Conservation (phyloP, 1,140 invertebrate genomes). For the Drosophila orena region DNA sequence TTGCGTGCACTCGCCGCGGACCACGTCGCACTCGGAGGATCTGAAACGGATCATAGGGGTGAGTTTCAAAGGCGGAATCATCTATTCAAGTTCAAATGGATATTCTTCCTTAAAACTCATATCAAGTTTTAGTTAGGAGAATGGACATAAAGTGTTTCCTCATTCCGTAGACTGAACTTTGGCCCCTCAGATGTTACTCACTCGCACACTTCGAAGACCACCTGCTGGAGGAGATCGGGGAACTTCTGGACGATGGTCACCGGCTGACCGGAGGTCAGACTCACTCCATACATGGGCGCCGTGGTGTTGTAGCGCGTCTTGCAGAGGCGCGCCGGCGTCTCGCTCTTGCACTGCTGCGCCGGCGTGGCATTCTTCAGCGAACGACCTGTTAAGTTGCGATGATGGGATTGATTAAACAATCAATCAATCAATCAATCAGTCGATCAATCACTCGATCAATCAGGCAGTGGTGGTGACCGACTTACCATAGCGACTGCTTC, state of each 20-base stretch:
- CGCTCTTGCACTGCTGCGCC: constrained; percentile 85
- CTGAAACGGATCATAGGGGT: constrained; percentile 85
- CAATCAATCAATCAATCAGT: constrained; percentile 18
- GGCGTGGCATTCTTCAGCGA: constrained; percentile 70
- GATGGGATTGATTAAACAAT: constrained; percentile 31
- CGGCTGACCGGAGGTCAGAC: constrained; percentile 94
- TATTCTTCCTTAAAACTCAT: too few relatives aligned
- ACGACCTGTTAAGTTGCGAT: constrained; percentile 62
- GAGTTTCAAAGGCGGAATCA: too few relatives aligned
- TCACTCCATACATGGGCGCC: constrained; percentile 96
- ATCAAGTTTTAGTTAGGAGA: too few relatives aligned
- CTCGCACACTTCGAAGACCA: constrained; percentile 95
- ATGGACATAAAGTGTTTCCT: not conserved
- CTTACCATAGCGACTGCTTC: constrained; percentile 82
- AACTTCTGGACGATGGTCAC: constrained; percentile 98
- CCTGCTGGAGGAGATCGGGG: constrained; percentile 96
- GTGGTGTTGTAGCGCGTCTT: constrained; percentile 96
- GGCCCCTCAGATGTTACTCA: constrained; percentile 78
- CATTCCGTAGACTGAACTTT: too few relatives aligned
- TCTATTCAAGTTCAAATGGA: too few relatives aligned
- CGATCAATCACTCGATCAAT: constrained; percentile 41
- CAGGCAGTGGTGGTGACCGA: constrained; percentile 54
- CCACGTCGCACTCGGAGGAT: constrained; percentile 93
- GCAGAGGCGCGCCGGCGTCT: constrained; percentile 91
- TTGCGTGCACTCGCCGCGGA: constrained; percentile 95